These are phyloP conservation scores for Myzus persicae DNA, from an alignment of 1,140 invertebrate genomes.

Conservation along the genomic window DNA sequence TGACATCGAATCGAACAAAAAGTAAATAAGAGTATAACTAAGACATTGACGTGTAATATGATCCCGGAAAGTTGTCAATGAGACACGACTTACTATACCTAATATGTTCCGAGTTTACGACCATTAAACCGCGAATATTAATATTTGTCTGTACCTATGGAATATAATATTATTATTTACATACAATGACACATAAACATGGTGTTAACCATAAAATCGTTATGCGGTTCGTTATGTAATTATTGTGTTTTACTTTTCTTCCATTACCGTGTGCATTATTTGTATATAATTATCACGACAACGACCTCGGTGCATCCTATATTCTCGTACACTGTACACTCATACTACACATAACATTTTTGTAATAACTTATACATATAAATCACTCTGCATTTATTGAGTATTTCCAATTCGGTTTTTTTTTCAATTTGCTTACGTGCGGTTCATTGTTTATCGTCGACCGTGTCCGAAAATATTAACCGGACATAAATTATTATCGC, in stretches of 20 bases:
- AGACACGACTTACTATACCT: not conserved
- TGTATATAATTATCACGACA: not conserved
- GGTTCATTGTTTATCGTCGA: not conserved
- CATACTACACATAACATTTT: not conserved
- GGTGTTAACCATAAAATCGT: not conserved
- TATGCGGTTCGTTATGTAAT: not conserved
- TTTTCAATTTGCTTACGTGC: not conserved
- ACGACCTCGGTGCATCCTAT: not conserved
- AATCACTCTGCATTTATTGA: not conserved
- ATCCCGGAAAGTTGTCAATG: no score
- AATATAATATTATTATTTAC: not conserved
- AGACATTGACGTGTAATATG: not conserved
- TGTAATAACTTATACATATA: not conserved
- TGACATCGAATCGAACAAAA: not conserved
- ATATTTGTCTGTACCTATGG: not conserved
- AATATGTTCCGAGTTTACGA: not conserved
- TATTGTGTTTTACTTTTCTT: not conserved
- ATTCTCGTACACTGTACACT: not conserved
- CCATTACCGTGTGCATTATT: not conserved
- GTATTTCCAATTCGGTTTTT: not conserved
- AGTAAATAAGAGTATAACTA: not conserved
- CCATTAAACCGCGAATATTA: not conserved
- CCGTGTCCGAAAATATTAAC: not conserved
- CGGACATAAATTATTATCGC: not conserved
- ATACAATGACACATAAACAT: slow-evolving; percentile 7